Evolutionary conservation across 2,888 invertebrate genomes (phyloP).

Genomic region (Chymomyza amoena): DNA sequence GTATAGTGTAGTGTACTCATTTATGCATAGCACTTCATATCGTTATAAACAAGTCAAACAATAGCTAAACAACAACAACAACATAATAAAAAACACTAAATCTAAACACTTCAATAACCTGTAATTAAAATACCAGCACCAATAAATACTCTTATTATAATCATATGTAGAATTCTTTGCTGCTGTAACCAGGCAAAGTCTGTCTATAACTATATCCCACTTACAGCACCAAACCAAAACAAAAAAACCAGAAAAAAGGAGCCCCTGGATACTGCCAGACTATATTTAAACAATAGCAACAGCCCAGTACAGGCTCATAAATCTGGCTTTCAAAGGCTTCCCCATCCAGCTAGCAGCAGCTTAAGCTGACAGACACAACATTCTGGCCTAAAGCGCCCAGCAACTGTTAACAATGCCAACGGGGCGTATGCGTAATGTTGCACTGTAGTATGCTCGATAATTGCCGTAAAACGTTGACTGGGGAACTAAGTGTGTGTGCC

Average conservation of each 20-base stretch:
- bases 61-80: conserved; percentile 20
- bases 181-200: not conserved
- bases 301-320: not conserved
- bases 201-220: not conserved
- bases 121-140: conserved; percentile 53
- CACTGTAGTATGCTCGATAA: not conserved
- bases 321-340: not conserved
- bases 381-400: not conserved
- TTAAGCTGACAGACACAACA: not conserved
- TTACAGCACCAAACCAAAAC: not conserved
- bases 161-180: not conserved
- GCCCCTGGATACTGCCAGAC: not conserved
- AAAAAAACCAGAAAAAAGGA: too few species aligned
- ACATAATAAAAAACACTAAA: conserved; percentile 13
- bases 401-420: not conserved
- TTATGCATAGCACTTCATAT: not conserved
- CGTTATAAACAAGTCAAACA: conserved; percentile 16
- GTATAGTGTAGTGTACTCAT: not conserved
- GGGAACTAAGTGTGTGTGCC: not conserved
- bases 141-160: not conserved
- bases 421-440: not conserved
- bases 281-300: not conserved
- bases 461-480: not conserved
- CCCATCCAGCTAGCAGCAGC: not conserved
- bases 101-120: conserved; percentile 41